Conservation (phyloP, 2,113 vertebrate genomes). For the Aegypius monachus region DNA sequence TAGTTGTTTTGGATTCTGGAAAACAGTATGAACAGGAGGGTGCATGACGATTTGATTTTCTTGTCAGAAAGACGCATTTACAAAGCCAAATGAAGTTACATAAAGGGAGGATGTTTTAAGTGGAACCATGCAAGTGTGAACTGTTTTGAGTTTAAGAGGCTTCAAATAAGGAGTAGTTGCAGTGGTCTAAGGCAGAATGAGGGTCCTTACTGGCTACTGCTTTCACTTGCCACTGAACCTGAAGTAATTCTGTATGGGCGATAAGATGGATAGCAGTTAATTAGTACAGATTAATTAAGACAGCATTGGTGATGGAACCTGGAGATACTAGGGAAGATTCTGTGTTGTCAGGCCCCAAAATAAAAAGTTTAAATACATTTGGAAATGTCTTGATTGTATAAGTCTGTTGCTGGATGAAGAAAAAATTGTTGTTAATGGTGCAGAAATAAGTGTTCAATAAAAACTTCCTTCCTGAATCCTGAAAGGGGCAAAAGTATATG, state of each 20-base stretch:
- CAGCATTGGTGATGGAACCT: not conserved
- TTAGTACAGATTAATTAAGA: not conserved
- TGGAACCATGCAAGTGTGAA: not conserved
- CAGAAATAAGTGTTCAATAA: not conserved
- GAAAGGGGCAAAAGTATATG: not conserved
- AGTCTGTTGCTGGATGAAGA: not conserved
- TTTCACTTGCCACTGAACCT: not conserved
- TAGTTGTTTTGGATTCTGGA: not conserved
- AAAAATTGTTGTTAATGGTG: not conserved
- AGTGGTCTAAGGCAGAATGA: not conserved
- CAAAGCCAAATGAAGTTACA: not conserved
- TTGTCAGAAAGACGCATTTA: not conserved
- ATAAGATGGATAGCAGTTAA: not conserved
- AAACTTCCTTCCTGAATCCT: not conserved
- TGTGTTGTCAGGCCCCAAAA: not conserved
- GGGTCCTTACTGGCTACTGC: not conserved
- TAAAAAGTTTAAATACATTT: not conserved
- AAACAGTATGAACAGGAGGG: not conserved
- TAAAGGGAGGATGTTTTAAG: not conserved
- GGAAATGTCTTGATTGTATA: not conserved
- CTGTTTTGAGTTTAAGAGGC: not conserved
- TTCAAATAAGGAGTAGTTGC: not conserved
- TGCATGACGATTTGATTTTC: not conserved
- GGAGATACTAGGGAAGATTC: not conserved
- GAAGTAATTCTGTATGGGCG: not conserved